Evolutionary conservation across 2,113 vertebrate species (phyloP), one percentile per base, ranked within the genome.

Genomic region (Opisthocomus hoazin): DNA sequence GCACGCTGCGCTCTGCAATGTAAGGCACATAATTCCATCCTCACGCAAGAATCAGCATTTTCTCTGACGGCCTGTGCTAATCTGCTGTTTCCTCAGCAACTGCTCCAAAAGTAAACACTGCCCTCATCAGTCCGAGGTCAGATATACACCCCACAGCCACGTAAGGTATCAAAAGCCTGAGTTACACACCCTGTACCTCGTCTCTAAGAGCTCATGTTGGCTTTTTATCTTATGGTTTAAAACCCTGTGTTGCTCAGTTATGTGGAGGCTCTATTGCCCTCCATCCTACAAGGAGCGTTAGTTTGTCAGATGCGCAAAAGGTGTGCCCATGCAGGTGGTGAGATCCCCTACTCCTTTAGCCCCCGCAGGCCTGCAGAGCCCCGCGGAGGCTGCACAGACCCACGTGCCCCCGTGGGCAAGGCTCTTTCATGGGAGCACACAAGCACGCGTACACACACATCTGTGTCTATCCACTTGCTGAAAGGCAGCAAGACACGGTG

Each of bases 381-480:
- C 36, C 11, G 7, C 51, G 37, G 60, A 32, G 10, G 36, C 41
- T 70, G 37, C 2, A 1, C 37, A 70, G 84, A 50, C 16, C 11
- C 43, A 34, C 56, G 10, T 0, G 1, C 8, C 34, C 16, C 30
- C 1, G 0, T 6, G 21, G 29, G 20, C 8, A 57, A 39, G 14
- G 24, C 9, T 12, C 6, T 53, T 65, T 2, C 6, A 4, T 19
- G 61, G 18, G 19, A 60, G 11, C n/a, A 54, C 16, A 26, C 32
- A 58, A 54, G 56, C 11, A 58, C 15, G 48, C 20, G 12, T 9
- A 30, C 7, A 9, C 5, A 2, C 2, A 1, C 19, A 32, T 27
- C 17, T n/a, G 0, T 15, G 37, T 66, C 32, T n/a, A 4, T 29
- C 83, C 23, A n/a, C 4, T 73, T 10, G 23, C 2, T 19, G 20